Conservation (phyloP, 2,797 vertebrate species). For the Peromyscus nudipes region DNA sequence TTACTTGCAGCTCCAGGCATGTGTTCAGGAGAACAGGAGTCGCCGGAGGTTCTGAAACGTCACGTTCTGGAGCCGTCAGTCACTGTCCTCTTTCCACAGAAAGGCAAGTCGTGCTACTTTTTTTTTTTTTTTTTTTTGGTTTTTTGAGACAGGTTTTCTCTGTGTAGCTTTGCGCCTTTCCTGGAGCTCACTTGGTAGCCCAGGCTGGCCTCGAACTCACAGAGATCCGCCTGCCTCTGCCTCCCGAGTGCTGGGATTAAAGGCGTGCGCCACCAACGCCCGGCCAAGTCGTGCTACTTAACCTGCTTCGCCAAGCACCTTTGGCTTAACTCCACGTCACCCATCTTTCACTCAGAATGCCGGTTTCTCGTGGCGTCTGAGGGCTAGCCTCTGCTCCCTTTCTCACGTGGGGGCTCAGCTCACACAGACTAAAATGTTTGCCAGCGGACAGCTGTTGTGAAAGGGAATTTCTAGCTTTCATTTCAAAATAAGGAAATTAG, state of each 20-base stretch:
- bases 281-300: not conserved
- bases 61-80: not conserved
- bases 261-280: too few species aligned
- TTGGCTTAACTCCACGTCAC: not conserved
- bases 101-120: not conserved
- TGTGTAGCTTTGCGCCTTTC: too few species aligned
- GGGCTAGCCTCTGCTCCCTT: not conserved
- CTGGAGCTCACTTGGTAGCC: too few species aligned
- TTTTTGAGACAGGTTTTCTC: too few species aligned
- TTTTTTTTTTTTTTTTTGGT: too few species aligned
- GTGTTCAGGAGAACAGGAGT: not conserved
- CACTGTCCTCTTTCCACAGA: not conserved
- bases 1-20: not conserved
- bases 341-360: not conserved
- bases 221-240: too few species aligned
- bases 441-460: not conserved
- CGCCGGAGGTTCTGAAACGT: not conserved
- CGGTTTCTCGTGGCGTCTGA: not conserved
- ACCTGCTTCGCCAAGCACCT: not conserved
- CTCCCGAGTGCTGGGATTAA: too few species aligned
- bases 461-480: not conserved
- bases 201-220: too few species aligned
- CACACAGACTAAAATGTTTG: not conserved
- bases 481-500: not conserved
- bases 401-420: not conserved